Percentiles rank a stretch among this genome's conserved stretches.
Conservation (phyloP, 1,140 invertebrate species). For the Copidosoma floridanum region DNA sequence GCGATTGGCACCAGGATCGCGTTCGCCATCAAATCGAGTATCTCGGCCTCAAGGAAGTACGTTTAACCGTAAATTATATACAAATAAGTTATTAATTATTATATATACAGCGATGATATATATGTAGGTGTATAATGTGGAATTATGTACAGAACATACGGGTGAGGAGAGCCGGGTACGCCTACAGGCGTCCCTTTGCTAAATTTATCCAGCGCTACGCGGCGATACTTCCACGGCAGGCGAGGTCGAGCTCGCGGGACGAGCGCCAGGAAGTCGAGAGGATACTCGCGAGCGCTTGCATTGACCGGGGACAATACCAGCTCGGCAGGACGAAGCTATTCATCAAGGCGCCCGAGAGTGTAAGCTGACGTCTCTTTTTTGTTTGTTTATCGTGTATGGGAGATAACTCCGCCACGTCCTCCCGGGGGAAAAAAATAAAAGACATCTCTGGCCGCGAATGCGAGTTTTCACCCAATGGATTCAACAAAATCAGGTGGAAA, state of each 20-base stretch:
- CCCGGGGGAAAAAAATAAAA: too few relatives aligned
- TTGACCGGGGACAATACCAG: conserved; percentile 70
- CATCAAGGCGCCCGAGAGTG: conserved; percentile 75
- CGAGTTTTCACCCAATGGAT: too few relatives aligned
- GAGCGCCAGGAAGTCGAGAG: conserved; percentile 61
- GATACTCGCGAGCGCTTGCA: conserved; percentile 63
- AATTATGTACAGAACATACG: too few relatives aligned
- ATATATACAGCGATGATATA: too few relatives aligned
- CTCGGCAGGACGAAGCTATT: conserved; percentile 74
- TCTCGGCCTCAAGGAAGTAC: conserved; percentile 66
- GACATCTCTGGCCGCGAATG: too few relatives aligned
- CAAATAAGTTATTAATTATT: too few relatives aligned
- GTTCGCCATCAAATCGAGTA: conserved; percentile 68
- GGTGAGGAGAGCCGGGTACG: conserved; percentile 68
- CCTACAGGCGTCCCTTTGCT: conserved; percentile 63
- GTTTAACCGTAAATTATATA: too few relatives aligned
- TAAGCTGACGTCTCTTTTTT: conserved; percentile 45
- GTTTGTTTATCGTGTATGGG: too few relatives aligned
- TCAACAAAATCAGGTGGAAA: too few relatives aligned
- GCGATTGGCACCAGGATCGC: conserved; percentile 69
- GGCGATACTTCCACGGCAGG: conserved; percentile 69
- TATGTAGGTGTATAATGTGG: too few relatives aligned
- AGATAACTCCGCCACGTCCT: too few relatives aligned
- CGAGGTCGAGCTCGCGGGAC: conserved; percentile 66
- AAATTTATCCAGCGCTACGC: conserved; percentile 70